phyloP scores from a whole-genome alignment of 2,888 invertebrate genomes.

The Blastobasis lacticolella region DNA sequence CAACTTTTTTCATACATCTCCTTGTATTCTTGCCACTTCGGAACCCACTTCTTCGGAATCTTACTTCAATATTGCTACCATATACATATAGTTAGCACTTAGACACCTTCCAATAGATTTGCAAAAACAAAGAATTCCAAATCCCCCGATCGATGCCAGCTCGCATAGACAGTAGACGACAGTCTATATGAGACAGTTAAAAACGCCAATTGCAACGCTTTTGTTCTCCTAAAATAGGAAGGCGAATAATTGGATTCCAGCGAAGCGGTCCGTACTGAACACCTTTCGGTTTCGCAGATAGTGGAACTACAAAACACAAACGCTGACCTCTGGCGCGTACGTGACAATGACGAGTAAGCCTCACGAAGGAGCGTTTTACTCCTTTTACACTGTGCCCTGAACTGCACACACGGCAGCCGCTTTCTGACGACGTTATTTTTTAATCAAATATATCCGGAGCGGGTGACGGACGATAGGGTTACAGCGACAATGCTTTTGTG shows the following conservation, averaged over 20 bases:
- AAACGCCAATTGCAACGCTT: not conserved
- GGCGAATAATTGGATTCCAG: slow-evolving; percentile 22
- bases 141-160: too few relatives aligned
- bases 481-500: slow-evolving; percentile 37
- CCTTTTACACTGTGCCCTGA: slow-evolving; percentile 54
- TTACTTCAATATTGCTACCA: too few relatives aligned
- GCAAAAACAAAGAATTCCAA: too few relatives aligned
- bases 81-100: too few relatives aligned
- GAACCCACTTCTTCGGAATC: too few relatives aligned
- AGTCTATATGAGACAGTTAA: not conserved
- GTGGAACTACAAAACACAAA: slow-evolving; percentile 59
- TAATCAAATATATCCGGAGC: slow-evolving; percentile 75
- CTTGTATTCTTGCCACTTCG: too few relatives aligned
- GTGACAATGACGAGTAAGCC: slow-evolving; percentile 71
- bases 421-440: slow-evolving; percentile 76
- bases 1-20: too few relatives aligned
- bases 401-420: slow-evolving; percentile 39
- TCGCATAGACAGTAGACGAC: too few relatives aligned
- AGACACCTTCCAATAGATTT: too few relatives aligned
- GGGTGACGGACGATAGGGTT: slow-evolving; percentile 72
- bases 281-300: slow-evolving; percentile 52
- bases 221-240: slow-evolving; percentile 11
- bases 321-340: slow-evolving; percentile 36
- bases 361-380: slow-evolving; percentile 54
- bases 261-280: slow-evolving; percentile 23